Base-by-base conservation (phyloP, 2,888 invertebrate species). In the Caenorhabditis japonica region DNA sequence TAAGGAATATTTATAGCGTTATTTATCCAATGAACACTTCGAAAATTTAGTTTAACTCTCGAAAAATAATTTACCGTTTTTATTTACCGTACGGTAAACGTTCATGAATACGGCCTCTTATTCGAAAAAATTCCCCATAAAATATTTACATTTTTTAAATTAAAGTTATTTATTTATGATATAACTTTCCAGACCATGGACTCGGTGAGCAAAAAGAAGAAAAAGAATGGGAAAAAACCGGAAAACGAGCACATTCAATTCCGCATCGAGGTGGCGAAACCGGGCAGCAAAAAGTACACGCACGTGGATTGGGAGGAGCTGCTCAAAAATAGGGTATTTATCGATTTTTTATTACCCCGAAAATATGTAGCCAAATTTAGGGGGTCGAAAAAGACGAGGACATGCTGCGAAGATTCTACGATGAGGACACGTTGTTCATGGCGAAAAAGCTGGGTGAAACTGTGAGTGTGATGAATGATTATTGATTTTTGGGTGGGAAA, bases 211-310 rank as follows among this genome's bases (percentile, higher is more conserved):
- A 53, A 59, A 33, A 58, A 58, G 36, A 72, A 72, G 36, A 66
- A 59, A 53, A 64, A 64, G 53, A 49, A 33, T 23, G 39, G n/a
- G 34, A 19, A 17, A 23, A 51, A 70, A 33, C 49, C 23, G 13
- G 39, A 59, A 25, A 46, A 33, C 33, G 51, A 64, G 23, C 21
- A 55, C 2, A 34, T 72, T 13, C 55, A 52, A 21, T 39, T 72
- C 30, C 30, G 49, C 1, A 34, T 72, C 19, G 34, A 17, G 2
- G 36, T 58, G 2, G 34, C 53, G 33, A 64, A 72, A 34, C 53
- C 72, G 21, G 72, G 72, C n/a, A 58, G 66, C 12, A 60, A 64
- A 13, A 72, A 66, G 36, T 72, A 72, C 17, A 60, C 60, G 7
- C 64, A 72, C 36, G 17, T 51, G 15, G 72, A 72, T 44, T 66